Evolutionary conservation across 1,140 invertebrate genomes (phyloP), one percentile per base, ranked within the genome.

Genomic region (Mylabris phalerata): DNA sequence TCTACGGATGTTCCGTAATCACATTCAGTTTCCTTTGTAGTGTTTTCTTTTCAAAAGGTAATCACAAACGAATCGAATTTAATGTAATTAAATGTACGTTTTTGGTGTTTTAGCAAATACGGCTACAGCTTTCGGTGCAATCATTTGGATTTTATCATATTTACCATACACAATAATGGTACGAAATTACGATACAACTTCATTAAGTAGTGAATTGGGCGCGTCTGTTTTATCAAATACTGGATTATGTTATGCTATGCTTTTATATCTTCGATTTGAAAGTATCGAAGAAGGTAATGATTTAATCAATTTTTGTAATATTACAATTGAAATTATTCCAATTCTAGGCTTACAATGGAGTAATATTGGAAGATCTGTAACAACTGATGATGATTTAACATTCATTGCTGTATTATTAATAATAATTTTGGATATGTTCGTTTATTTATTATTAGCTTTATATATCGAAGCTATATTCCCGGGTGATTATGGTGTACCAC

Each of bases 381-480:
- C 86, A 0, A 81, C 84, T 25, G 87, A 89, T 67, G 89, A 92
- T 70, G 75, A 78, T 3, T 81, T 91, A 44, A 82, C 80, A 48
- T 75, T 92, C 54, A 81, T 81, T 0, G 74, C 83, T 55, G 75
- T 88, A 2, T 79, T 86, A 19, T 58, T 85, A 0, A 84, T 90
- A 78, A 69, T 92, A 60, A 64, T 85, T 4, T 55, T 85, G 0
- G 85, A 89, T 57, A 73, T 79, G 1, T 52, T 86, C 4, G 57
- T 90, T 1, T 89, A 87, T 67, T 75, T 88, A 59, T 46, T 83
- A 7, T 74, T 89, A 2, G 83, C 87, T 1, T 76, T 88, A 61
- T 91, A 91, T 66, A 75, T 90, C 4, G 87, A 89, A 68, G 83
- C 84, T 67, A 79, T 91, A 11, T 79, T 82, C 50, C 88, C 88